phyloP scores from a whole-genome alignment of 2,113 vertebrate species.

The Otis tarda region DNA sequence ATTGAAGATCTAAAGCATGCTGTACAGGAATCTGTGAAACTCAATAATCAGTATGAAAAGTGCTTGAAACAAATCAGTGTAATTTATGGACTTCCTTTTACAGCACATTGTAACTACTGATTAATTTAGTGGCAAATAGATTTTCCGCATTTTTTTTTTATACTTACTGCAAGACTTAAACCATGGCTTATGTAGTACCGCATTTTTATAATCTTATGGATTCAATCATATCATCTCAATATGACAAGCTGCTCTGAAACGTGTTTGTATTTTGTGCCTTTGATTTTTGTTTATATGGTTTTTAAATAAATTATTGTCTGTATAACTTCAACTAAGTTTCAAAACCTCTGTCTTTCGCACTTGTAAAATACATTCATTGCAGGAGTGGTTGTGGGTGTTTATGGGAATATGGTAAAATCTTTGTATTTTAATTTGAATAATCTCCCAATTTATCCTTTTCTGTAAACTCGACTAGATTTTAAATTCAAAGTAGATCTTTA shows the following conservation, averaged over 20 bases:
- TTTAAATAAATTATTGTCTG: constrained; percentile 36
- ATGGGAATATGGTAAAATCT: background rate
- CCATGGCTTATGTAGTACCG: background rate
- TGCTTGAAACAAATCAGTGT: constrained; percentile 63
- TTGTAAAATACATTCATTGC: background rate
- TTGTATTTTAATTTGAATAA: background rate
- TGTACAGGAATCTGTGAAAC: constrained; percentile 61
- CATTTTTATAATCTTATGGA: background rate
- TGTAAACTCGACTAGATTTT: background rate
- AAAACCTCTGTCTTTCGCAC: background rate
- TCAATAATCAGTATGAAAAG: constrained; percentile 70
- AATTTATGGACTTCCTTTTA: constrained; percentile 54
- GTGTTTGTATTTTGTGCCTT: background rate
- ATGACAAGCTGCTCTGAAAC: background rate
- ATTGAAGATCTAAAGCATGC: constrained; percentile 71
- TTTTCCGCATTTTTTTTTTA: background rate
- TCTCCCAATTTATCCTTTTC: background rate
- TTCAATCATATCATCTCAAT: background rate
- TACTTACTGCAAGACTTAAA: background rate
- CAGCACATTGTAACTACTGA: background rate
- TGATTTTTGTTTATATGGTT: background rate
- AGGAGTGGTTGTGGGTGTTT: background rate
- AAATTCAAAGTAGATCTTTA: background rate
- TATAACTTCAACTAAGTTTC: background rate
- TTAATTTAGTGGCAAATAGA: background rate